Conservation (phyloP, 2,888 invertebrate species). For the Nymphalis polychloros region DNA sequence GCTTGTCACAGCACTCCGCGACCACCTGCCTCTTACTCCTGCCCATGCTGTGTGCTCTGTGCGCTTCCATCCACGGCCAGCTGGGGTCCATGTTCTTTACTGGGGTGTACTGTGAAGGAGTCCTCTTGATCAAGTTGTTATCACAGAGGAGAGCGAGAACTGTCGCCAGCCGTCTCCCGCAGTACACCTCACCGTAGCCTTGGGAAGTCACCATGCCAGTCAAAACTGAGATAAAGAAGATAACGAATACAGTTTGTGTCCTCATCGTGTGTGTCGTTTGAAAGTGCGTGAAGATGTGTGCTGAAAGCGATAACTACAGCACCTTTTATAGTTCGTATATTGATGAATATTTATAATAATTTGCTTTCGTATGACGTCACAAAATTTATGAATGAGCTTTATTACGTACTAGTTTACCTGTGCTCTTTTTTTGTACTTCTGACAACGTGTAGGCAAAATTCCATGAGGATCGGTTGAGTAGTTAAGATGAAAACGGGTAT, state of each 20-base stretch:
- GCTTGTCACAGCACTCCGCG: constrained; percentile 50
- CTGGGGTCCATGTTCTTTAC: background rate
- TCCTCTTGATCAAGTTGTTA: no score
- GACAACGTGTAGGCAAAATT: no score
- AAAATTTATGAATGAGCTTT: no score
- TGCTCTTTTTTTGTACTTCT: no score
- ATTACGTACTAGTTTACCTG: no score
- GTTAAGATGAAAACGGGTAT: no score
- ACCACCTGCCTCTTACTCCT: constrained; percentile 47
- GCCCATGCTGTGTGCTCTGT: constrained; percentile 20
- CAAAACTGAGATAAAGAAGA: background rate
- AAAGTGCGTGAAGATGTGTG: background rate
- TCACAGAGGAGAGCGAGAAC: background rate
- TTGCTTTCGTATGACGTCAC: no score
- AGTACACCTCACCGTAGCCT: background rate
- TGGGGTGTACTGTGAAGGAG: background rate
- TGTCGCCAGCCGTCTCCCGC: background rate
- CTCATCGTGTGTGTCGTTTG: background rate
- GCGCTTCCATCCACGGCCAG: background rate
- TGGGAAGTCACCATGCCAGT: background rate
- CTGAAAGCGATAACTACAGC: background rate
- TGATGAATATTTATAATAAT: no score
- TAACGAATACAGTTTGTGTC: background rate
- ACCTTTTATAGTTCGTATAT: background rate
- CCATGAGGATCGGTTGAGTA: no score